These are phyloP conservation scores for Mastacembelus armatus DNA, from an alignment of 2,797 vertebrate genomes.

Conservation along the genomic window DNA sequence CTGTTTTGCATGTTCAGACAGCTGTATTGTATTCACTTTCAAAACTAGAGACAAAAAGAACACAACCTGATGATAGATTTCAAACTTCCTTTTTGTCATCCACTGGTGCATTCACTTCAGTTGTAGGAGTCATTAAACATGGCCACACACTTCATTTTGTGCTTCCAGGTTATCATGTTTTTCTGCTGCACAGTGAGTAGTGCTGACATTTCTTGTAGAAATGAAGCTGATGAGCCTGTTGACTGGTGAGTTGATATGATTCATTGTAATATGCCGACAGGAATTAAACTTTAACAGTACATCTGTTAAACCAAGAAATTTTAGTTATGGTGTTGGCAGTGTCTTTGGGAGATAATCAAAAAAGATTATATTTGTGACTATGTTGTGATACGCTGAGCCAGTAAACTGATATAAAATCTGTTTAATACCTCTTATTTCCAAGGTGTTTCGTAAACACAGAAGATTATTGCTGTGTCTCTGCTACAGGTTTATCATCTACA, in stretches of 20 bases:
- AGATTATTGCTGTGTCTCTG: not conserved
- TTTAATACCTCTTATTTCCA: not conserved
- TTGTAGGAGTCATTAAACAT: slow-evolving; percentile 24
- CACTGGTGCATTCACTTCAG: not conserved
- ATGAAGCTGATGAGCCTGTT: slow-evolving; percentile 87
- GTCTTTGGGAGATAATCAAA: not conserved
- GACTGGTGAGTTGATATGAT: slow-evolving; percentile 87
- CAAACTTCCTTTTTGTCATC: slow-evolving; percentile 36
- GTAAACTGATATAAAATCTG: not conserved
- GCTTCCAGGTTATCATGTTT: slow-evolving; percentile 14
- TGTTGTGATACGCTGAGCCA: not conserved
- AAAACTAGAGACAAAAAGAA: slow-evolving; percentile 21
- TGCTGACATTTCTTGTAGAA: slow-evolving; percentile 87
- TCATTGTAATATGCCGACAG: not conserved
- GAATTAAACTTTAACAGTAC: not conserved
- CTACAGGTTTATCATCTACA: slow-evolving; percentile 92
- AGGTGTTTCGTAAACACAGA: not conserved
- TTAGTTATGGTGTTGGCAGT: not conserved
- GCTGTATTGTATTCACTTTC: slow-evolving; percentile 53
- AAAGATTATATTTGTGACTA: not conserved
- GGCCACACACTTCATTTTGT: not conserved
- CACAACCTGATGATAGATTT: not conserved
- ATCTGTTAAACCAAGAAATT: not conserved
- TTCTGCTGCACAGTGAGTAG: slow-evolving; percentile 44
- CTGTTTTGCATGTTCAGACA: slow-evolving; percentile 64